These are phyloP conservation scores for Drosophila kuntzei DNA, from an alignment of 2,888 invertebrate genomes.

Conservation along the genomic window DNA sequence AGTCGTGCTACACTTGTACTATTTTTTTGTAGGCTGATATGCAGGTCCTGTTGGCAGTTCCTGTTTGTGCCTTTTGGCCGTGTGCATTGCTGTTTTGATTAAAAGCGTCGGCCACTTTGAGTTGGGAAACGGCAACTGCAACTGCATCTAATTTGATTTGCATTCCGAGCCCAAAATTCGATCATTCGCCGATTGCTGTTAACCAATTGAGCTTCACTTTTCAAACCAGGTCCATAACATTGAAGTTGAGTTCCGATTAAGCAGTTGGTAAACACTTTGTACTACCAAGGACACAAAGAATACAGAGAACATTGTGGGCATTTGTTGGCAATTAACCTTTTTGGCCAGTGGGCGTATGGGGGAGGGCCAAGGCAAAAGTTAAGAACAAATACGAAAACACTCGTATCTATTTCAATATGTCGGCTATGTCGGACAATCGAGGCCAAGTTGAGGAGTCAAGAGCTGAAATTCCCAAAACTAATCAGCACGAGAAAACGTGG, in stretches of 20 bases:
- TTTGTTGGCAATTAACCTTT: slow-evolving; percentile 66
- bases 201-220: slow-evolving; percentile 26
- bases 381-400: slow-evolving; percentile 26
- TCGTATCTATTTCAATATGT: slow-evolving; percentile 20
- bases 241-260: not conserved
- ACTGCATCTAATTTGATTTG: slow-evolving; percentile 70
- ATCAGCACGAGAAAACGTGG: slow-evolving; percentile 63
- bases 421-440: slow-evolving; percentile 36
- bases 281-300: not conserved
- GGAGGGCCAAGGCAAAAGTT: slow-evolving; percentile 16
- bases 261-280: slow-evolving; percentile 6
- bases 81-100: slow-evolving; percentile 63
- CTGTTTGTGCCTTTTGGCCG: slow-evolving; percentile 16
- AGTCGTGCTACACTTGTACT: not conserved
- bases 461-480: slow-evolving; percentile 73
- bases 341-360: slow-evolving; percentile 6
- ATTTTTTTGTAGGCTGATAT: slow-evolving; percentile 4
- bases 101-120: slow-evolving; percentile 66
- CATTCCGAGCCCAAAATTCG: slow-evolving; percentile 40
- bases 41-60: slow-evolving; percentile 3
- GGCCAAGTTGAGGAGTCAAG: slow-evolving; percentile 50
- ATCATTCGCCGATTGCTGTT: slow-evolving; percentile 39
- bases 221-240: slow-evolving; percentile 9
- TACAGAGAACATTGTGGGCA: not conserved
- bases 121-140: slow-evolving; percentile 9